Evolutionary conservation across 2,888 invertebrate genomes (phyloP).

Genomic region (Rapana venosa): DNA sequence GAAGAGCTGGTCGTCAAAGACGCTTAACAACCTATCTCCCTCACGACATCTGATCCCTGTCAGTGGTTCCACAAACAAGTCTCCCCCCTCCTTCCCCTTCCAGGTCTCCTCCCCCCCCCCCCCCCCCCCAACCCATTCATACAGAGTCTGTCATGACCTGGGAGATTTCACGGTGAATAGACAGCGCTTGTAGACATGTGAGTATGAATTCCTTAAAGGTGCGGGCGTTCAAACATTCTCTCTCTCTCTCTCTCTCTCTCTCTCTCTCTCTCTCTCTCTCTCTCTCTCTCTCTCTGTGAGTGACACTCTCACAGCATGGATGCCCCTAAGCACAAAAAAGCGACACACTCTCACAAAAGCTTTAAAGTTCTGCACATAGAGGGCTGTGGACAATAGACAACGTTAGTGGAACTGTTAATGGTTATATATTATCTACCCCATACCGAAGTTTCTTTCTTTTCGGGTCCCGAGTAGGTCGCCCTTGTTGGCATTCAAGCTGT

Average conservation of each 20-base stretch:
- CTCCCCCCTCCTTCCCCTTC: neutral
- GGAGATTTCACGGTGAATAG: too few species aligned
- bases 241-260: neutral
- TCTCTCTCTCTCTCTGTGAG: neutral
- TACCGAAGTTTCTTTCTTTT: too few species aligned
- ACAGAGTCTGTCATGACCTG: neutral
- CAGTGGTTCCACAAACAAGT: neutral
- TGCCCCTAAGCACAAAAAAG: too few species aligned
- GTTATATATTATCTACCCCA: too few species aligned
- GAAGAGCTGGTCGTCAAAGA: neutral
- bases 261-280: neutral
- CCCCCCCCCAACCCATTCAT: neutral
- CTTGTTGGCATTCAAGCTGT: too few species aligned
- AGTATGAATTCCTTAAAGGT: too few species aligned
- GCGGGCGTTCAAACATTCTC: too few species aligned
- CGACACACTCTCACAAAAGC: neutral
- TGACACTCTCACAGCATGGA: neutral
- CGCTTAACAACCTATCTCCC: neutral
- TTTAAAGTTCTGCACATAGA: too few species aligned
- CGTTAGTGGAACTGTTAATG: too few species aligned
- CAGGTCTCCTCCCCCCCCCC: neutral
- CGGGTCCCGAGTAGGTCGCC: too few species aligned
- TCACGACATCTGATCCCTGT: neutral
- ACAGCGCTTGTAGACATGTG: too few species aligned
- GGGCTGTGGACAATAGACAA: too few species aligned